Conservation (phyloP, 2,113 vertebrate genomes). For the Peromyscus maniculatus region DNA sequence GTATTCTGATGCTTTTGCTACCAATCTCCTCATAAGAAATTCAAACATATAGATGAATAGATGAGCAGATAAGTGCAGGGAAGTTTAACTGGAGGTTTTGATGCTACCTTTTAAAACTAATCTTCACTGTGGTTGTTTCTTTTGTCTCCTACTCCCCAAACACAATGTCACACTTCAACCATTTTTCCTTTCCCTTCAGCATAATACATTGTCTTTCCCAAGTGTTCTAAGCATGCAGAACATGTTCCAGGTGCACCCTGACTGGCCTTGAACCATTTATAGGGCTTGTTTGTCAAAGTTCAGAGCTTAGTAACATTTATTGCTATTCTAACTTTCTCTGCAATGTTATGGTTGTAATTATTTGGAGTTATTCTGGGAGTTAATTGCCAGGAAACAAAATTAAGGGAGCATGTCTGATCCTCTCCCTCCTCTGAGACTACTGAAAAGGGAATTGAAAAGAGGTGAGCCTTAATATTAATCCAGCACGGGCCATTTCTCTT, state of each 20-base stretch:
- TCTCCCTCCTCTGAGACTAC: conserved; percentile 77
- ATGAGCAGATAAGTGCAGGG: background rate
- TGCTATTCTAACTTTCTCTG: conserved; percentile 66
- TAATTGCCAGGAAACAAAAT: conserved; percentile 78
- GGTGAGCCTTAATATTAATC: conserved; percentile 75
- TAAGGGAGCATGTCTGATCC: conserved; percentile 69
- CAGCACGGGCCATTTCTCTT: conserved; percentile 78
- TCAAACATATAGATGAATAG: background rate
- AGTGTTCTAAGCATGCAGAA: background rate
- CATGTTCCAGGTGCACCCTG: background rate
- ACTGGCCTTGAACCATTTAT: conserved; percentile 18
- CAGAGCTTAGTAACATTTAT: conserved; percentile 56
- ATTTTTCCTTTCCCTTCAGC: background rate
- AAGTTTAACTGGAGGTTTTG: background rate
- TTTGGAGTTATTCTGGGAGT: conserved; percentile 75
- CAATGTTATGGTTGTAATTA: conserved; percentile 71
- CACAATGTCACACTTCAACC: background rate
- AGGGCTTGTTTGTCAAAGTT: conserved; percentile 56
- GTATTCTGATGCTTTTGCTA: background rate
- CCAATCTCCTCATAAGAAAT: background rate
- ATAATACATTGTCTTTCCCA: background rate
- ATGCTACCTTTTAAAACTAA: background rate
- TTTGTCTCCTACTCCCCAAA: background rate
- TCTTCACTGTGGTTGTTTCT: background rate
- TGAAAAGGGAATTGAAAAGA: conserved; percentile 80